Evolutionary conservation across 2,888 invertebrate species (phyloP).

Genomic region (Monopis laevigella): DNA sequence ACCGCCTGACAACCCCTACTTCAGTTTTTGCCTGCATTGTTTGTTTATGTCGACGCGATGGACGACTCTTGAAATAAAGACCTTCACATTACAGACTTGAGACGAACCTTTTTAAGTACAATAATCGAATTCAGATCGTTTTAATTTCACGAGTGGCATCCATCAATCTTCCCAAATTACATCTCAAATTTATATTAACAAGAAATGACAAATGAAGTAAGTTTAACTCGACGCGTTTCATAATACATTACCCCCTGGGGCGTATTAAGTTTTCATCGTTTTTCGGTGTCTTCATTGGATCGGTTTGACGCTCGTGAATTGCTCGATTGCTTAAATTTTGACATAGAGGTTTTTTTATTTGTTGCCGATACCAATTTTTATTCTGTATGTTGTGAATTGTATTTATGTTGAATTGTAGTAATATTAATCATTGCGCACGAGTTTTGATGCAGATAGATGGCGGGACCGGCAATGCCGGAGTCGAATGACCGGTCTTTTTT

Average conservation of each 20-base stretch:
- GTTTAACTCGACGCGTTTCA: constrained; percentile 29
- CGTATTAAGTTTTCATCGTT: constrained; percentile 38
- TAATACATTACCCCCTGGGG: constrained; percentile 57
- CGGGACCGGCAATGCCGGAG: neutral
- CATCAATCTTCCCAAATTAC: constrained; percentile 10
- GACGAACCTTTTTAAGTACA: no score
- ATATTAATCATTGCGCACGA: constrained; percentile 36
- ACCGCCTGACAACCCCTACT: constrained; percentile 15
- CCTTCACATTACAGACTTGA: no score
- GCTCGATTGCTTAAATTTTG: constrained; percentile 7
- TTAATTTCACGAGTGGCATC: constrained; percentile 1
- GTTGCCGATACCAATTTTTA: constrained; percentile 22
- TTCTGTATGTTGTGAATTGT: constrained; percentile 34
- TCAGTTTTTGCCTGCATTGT: constrained; percentile 21
- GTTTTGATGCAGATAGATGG: neutral
- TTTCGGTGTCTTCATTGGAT: constrained; percentile 45
- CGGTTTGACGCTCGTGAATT: constrained; percentile 2
- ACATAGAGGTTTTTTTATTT: no score
- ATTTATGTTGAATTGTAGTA: no score
- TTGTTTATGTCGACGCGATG: neutral
- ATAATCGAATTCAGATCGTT: neutral
- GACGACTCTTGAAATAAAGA: no score
- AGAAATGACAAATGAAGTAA: constrained; percentile 38
- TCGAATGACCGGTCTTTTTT: constrained; percentile 12
- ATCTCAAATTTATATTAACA: no score